Conservation (phyloP, 1,140 invertebrate genomes). For the Sarcophaga bullata region DNA sequence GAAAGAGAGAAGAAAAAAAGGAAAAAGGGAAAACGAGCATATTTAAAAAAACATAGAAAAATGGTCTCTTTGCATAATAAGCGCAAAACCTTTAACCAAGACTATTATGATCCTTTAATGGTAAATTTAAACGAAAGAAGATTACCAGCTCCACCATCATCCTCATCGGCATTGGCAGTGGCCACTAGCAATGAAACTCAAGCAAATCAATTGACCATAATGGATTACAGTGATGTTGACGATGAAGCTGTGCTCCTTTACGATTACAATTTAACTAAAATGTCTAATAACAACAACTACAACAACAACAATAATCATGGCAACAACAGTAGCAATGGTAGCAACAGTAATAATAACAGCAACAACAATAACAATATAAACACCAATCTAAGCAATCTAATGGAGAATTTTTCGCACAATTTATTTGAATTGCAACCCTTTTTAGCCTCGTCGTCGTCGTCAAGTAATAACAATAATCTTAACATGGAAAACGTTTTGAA, state of each 20-base stretch:
- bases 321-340: background rate
- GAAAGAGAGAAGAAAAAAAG: too few species aligned
- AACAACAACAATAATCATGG: background rate
- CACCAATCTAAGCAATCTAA: background rate
- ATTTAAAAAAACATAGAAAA: too few species aligned
- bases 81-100: background rate
- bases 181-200: background rate
- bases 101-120: slow-evolving; percentile 36
- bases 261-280: slow-evolving; percentile 27
- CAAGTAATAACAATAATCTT: background rate
- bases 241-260: background rate
- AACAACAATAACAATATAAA: slow-evolving; percentile 22
- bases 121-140: too few species aligned
- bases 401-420: slow-evolving; percentile 63
- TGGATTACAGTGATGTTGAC: slow-evolving; percentile 23
- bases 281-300: background rate
- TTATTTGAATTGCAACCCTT: slow-evolving; percentile 60
- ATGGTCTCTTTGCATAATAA: slow-evolving; percentile 14
- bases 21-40: too few species aligned
- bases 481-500: background rate
- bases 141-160: background rate
- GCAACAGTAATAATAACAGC: background rate
- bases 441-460: background rate
- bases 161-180: background rate
- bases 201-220: background rate